phyloP scores from a whole-genome alignment of 1,140 invertebrate genomes.

The Chironomus tepperi region DNA sequence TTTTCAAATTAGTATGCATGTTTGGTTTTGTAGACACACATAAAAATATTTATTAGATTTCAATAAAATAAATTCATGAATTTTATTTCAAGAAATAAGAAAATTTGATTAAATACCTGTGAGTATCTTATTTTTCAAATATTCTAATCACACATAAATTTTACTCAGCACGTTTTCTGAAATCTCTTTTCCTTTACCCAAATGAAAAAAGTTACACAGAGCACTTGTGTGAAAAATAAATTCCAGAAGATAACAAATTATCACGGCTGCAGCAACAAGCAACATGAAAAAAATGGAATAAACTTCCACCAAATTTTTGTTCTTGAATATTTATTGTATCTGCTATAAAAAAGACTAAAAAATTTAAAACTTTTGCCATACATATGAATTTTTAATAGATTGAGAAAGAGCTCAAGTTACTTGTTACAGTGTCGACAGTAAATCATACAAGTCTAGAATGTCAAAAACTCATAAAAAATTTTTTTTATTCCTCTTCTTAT shows the following conservation, averaged over 20 bases:
- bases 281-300: background rate
- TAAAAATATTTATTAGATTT: too few relatives aligned
- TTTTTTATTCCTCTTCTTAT: background rate
- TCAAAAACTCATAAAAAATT: background rate
- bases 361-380: background rate
- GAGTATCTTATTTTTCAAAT: too few relatives aligned
- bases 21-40: too few relatives aligned
- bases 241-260: background rate
- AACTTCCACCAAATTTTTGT: background rate
- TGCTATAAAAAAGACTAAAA: background rate
- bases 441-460: background rate
- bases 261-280: background rate
- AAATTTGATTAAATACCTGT: too few relatives aligned
- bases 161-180: too few relatives aligned
- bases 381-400: background rate
- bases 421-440: background rate
- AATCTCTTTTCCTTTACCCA: too few relatives aligned
- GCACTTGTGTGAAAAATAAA: too few relatives aligned
- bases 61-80: too few relatives aligned
- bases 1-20: too few relatives aligned
- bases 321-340: background rate
- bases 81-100: too few relatives aligned
- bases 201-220: too few relatives aligned
- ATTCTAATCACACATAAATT: too few relatives aligned
- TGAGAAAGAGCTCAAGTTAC: background rate